Base-by-base conservation (phyloP, 2,113 vertebrate species). In the Sprattus sprattus region DNA sequence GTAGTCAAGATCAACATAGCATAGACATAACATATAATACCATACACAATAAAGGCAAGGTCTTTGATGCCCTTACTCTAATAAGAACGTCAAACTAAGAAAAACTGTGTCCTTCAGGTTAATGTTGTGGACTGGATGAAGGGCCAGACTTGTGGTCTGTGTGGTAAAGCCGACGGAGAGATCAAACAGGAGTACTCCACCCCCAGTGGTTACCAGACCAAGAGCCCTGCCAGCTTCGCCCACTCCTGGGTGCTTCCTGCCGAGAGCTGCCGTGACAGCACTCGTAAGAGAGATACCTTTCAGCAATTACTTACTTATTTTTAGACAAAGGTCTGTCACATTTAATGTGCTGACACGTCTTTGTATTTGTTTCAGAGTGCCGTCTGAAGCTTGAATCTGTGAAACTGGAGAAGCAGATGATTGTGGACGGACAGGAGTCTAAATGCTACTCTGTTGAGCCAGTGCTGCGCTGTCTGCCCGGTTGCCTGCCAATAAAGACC, bases 151-250 rank as follows among this genome's bases (percentile, higher is more conserved):
- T 96, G 94, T 88, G 95, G 96, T 85, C 88, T 97, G 46, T 97
- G 96, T 89, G 96, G 96, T 92, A 96, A 88, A 81, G 95, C 93
- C 5, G 94, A 97, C 11, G 95, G 93, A 20, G 95, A 97, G 90
- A 83, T 88, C 47, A 92, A 90, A 87, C 90, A 92, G 84, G 96
- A 96, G 85, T 96, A 92, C 83, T 89, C 85, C 78, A 96, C 88
- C 5, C 95, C 95, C 64, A 95, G 90, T n/a, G 89, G 93, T 49
- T 92, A 91, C 45, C 1, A 92, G 87, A 89, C 91, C 82, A 94
- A 93, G 89, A 93, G 93, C 84, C 71, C 93, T 81, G 85, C 87
- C 84, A 96, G 94, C 89, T 96, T 93, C 84, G 91, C 91, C 86
- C 94, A 95, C 83, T 96, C 95, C 81, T 97, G 96, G 96, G 94